phyloP scores from a whole-genome alignment of 2,797 vertebrate species.

The Pyrocephalus nanus region DNA sequence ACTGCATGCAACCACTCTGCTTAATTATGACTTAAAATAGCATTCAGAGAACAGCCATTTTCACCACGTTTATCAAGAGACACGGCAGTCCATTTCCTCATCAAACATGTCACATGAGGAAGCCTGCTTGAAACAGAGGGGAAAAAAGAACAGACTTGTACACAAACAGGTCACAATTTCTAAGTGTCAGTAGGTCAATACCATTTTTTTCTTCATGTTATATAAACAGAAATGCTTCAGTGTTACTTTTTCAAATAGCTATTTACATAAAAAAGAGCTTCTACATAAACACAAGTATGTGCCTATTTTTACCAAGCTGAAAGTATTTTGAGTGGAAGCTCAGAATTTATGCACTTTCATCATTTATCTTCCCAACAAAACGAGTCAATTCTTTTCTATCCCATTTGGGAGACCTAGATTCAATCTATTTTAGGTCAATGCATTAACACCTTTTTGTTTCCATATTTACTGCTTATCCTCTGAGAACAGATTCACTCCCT shows the following conservation, averaged over 20 bases:
- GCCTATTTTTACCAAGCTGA: constrained; percentile 25
- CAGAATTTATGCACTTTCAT: constrained; percentile 31
- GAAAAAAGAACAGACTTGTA: constrained; percentile 9
- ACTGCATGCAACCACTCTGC: background rate
- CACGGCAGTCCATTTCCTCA: constrained; percentile 52
- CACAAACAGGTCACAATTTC: constrained; percentile 17
- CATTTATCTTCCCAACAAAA: constrained; percentile 2
- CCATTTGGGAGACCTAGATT: constrained; percentile 45
- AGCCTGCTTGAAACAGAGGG: constrained; percentile 13
- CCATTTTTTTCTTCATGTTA: background rate
- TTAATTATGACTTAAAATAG: constrained; percentile 54
- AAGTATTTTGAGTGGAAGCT: constrained; percentile 30
- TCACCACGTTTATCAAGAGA: constrained; percentile 53
- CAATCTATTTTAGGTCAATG: constrained; percentile 47
- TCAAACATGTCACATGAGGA: constrained; percentile 37
- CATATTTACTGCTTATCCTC: constrained; percentile 26
- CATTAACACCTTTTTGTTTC: constrained; percentile 45
- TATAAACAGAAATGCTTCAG: constrained; percentile 12
- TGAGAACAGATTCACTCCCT: background rate
- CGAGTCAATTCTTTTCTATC: background rate
- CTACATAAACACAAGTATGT: background rate
- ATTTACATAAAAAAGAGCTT: constrained; percentile 34
- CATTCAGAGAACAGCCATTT: constrained; percentile 26
- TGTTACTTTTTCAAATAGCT: background rate
- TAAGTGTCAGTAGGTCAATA: constrained; percentile 35